phyloP scores from a whole-genome alignment of 2,113 vertebrate genomes.

The Leuciscus idus region DNA sequence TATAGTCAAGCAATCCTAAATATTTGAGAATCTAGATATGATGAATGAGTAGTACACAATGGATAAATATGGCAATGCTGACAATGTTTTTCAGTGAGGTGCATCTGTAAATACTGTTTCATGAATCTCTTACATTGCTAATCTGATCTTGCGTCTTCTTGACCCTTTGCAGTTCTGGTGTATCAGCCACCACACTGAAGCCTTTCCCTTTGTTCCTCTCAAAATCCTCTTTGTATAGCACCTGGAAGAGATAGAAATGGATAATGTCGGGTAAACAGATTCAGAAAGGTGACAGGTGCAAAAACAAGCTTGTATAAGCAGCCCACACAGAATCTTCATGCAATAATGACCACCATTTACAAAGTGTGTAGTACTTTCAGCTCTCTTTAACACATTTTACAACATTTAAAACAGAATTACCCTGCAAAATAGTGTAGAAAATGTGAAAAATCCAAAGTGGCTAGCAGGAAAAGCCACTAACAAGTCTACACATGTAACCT shows the following conservation, averaged over 20 bases:
- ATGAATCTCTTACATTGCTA: conserved; percentile 84
- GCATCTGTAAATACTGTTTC: neutral
- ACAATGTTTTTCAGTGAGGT: neutral
- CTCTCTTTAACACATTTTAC: too few species aligned
- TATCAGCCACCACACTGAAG: conserved; percentile 91
- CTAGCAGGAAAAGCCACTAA: neutral
- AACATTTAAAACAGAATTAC: neutral
- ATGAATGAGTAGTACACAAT: neutral
- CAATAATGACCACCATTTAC: neutral
- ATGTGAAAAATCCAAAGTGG: neutral
- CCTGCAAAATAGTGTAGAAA: neutral
- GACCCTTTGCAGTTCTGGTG: conserved; percentile 90
- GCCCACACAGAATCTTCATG: too few species aligned
- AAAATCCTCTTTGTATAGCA: conserved; percentile 95
- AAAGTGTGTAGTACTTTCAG: too few species aligned
- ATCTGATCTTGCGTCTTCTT: conserved; percentile 95
- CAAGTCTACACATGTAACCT: neutral
- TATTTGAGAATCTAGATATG: neutral
- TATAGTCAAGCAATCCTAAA: neutral
- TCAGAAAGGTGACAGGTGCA: neutral
- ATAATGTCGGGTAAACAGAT: too few species aligned
- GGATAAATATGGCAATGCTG: neutral
- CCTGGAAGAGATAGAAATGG: conserved; percentile 70
- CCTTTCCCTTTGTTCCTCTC: conserved; percentile 94
- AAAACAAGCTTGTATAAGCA: neutral